These are phyloP conservation scores for Rhinichthys klamathensis DNA, from an alignment of 2,113 vertebrate species.

Conservation along the genomic window DNA sequence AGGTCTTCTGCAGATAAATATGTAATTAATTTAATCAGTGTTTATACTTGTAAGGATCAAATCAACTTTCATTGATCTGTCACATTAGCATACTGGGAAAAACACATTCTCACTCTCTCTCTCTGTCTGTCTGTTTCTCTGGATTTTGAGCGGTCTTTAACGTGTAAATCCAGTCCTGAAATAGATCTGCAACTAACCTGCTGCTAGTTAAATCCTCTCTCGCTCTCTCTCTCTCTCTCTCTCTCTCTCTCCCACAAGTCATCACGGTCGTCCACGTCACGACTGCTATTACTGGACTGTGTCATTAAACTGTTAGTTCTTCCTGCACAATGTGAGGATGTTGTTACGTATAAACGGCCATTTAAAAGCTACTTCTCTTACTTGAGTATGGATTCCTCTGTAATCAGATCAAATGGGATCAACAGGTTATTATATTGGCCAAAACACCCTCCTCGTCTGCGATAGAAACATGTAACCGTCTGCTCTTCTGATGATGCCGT, in stretches of 20 bases:
- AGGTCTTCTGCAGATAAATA: background rate
- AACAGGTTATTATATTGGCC: background rate
- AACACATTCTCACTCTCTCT: background rate
- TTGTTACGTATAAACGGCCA: conserved; percentile 1
- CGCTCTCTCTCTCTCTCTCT: conserved; percentile 10
- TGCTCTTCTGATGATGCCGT: background rate
- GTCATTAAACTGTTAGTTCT: background rate
- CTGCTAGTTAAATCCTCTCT: conserved; percentile 25
- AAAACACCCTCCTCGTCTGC: background rate
- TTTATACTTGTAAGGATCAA: background rate
- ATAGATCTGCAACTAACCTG: conserved; percentile 37
- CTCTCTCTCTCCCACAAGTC: conserved; percentile 12
- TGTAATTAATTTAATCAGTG: background rate
- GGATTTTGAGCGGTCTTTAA: background rate
- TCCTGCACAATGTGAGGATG: conserved; percentile 1
- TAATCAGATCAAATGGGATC: background rate
- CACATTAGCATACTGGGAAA: background rate
- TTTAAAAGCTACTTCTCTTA: conserved; percentile 2
- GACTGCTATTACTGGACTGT: background rate
- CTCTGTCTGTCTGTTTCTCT: background rate
- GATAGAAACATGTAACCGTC: background rate
- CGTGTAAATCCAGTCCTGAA: conserved; percentile 39
- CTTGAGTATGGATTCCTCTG: background rate
- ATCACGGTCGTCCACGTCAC: background rate
- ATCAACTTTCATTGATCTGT: background rate